phyloP scores from a whole-genome alignment of 35 echinoderm and acorn worm species.

The Apostichopus japonicus region DNA sequence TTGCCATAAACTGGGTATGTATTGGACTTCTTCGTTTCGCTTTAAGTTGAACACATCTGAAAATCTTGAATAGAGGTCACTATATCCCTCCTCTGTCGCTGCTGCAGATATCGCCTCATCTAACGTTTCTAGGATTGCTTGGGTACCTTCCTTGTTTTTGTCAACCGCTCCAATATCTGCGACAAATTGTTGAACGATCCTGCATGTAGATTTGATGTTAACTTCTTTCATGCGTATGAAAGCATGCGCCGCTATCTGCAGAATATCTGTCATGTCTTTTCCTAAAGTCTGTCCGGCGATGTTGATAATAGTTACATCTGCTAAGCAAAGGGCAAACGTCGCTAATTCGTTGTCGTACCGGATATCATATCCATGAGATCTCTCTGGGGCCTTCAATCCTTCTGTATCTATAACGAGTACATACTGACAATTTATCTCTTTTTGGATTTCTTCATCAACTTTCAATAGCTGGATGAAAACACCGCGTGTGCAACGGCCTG shows the following conservation, averaged over 20 bases:
- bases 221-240: slow-evolving; percentile 51
- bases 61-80: slow-evolving; percentile 1
- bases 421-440: slow-evolving; percentile 1
- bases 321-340: slow-evolving; percentile 37
- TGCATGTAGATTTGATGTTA: slow-evolving; percentile 18
- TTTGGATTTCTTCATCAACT: background rate
- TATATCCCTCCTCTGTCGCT: slow-evolving; percentile 28
- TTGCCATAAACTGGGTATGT: slow-evolving; percentile 56
- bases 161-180: slow-evolving; percentile 41
- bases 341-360: slow-evolving; percentile 40
- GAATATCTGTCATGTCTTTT: slow-evolving; percentile 38
- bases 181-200: slow-evolving; percentile 46
- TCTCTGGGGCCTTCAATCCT: slow-evolving; percentile 38
- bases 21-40: slow-evolving; percentile 24
- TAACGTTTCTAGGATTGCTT: slow-evolving; percentile 4
- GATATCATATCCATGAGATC: background rate
- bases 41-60: slow-evolving; percentile 47
- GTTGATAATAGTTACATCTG: slow-evolving; percentile 51
- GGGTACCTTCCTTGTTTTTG: slow-evolving; percentile 2
- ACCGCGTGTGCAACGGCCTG: slow-evolving; percentile 38
- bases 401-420: slow-evolving; percentile 51
- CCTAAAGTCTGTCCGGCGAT: slow-evolving; percentile 26
- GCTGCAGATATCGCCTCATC: slow-evolving; percentile 1
- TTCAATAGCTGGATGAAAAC: slow-evolving; percentile 38
- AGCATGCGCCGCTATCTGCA: slow-evolving; percentile 49